phyloP scores from a whole-genome alignment of 2,888 invertebrate species.

The Lithophane leautieri region DNA sequence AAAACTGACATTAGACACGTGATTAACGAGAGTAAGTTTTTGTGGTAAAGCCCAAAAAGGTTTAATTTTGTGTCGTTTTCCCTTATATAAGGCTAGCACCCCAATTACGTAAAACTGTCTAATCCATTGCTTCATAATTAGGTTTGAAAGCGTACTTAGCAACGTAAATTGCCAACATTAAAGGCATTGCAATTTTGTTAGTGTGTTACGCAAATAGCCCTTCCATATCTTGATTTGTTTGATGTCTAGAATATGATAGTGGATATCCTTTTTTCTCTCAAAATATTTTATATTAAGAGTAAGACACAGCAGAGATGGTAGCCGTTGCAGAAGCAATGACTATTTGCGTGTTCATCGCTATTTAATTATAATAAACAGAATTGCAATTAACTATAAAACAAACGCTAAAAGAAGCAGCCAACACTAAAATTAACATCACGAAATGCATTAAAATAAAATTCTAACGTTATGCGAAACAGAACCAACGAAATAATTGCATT shows the following conservation, averaged over 20 bases:
- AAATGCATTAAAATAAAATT: slow-evolving; percentile 49
- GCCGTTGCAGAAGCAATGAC: background rate
- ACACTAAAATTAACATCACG: background rate
- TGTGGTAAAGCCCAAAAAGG: no score
- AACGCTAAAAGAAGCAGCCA: background rate
- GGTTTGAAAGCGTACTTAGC: background rate
- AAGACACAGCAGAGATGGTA: background rate
- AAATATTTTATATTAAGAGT: background rate
- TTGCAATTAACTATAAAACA: background rate
- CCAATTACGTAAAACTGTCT: background rate
- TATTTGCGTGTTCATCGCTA: background rate
- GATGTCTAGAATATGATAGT: background rate
- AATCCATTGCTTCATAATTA: background rate
- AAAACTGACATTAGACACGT: no score
- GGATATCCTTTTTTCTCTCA: background rate
- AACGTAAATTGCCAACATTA: background rate
- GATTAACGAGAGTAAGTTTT: no score
- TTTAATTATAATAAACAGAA: background rate
- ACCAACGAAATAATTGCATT: slow-evolving; percentile 74
- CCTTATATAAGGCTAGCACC: no score
- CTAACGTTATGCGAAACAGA: slow-evolving; percentile 63
- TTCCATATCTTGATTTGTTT: background rate
- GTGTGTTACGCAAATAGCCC: background rate
- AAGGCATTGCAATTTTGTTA: background rate
- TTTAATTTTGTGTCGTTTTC: background rate